Conservation (phyloP, 2,113 vertebrate genomes). For the Pterocles burchelli region DNA sequence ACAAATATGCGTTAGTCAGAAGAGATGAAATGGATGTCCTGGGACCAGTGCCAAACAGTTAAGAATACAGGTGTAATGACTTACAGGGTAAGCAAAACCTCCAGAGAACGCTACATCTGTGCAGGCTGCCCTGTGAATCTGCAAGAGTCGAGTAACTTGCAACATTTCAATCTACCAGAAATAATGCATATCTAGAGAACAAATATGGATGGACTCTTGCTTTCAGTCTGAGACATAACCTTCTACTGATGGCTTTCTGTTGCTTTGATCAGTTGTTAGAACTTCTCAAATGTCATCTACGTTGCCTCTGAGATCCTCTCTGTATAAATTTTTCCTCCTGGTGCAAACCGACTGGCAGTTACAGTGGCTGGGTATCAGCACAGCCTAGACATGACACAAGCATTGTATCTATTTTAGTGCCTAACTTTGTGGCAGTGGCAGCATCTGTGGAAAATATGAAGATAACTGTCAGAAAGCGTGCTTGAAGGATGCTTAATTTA, state of each 20-base stretch:
- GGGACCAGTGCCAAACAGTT: constrained; percentile 38
- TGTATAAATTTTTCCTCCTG: not conserved
- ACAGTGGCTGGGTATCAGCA: not conserved
- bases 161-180: not conserved
- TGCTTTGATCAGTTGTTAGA: not conserved
- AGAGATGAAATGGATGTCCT: constrained; percentile 15
- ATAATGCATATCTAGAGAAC: not conserved
- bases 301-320: not conserved
- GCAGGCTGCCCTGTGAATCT: not conserved
- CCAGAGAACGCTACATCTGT: not conserved
- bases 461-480: constrained; percentile 37
- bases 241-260: not conserved
- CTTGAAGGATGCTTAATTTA: constrained; percentile 40
- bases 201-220: not conserved
- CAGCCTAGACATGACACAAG: not conserved
- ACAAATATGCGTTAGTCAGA: not conserved
- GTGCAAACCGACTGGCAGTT: not conserved
- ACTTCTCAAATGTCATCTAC: not conserved
- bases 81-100: not conserved
- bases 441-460: constrained; percentile 46
- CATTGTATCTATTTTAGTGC: constrained; percentile 22
- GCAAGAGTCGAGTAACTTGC: not conserved
- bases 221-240: not conserved
- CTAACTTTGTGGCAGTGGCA: not conserved
- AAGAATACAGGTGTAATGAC: constrained; percentile 4